These are phyloP conservation scores for Danio kyathit DNA, from an alignment of 2,797 vertebrate genomes.

Conservation along the genomic window DNA sequence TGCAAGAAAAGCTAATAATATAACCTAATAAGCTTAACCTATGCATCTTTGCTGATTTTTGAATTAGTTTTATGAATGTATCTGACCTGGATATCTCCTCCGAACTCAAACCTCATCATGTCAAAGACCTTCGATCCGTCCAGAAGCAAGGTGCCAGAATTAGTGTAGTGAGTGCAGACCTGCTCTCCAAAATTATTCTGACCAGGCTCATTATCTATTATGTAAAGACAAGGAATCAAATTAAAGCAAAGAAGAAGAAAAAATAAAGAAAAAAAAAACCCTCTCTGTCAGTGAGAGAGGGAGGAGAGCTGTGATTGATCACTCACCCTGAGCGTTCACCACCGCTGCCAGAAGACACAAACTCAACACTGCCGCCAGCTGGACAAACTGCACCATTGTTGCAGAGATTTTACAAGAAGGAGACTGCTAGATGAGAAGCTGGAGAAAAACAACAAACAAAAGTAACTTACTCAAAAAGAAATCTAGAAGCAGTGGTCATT, in stretches of 20 bases:
- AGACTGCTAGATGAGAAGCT: neutral
- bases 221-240: neutral
- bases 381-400: constrained; percentile 55
- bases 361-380: constrained; percentile 70
- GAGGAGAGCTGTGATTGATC: constrained; percentile 36
- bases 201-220: neutral
- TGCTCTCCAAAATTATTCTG: neutral
- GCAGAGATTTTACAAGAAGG: neutral
- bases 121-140: neutral
- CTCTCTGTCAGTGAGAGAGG: too few species aligned
- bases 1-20: too few species aligned
- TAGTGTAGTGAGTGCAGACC: constrained; percentile 51
- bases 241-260: too few species aligned
- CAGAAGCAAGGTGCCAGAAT: constrained; percentile 31
- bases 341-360: constrained; percentile 41
- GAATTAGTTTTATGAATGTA: too few species aligned
- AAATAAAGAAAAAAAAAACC: too few species aligned
- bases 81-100: constrained; percentile 48
- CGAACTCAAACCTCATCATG: constrained; percentile 33
- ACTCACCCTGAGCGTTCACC: constrained; percentile 31
- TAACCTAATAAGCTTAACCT: too few species aligned
- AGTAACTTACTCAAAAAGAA: neutral
- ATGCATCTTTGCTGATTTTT: too few species aligned
- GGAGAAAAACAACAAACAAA: neutral
- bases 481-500: neutral